These are phyloP conservation scores for Conops quadrifasciatus DNA, from an alignment of 2,888 invertebrate genomes.

Conservation along the genomic window DNA sequence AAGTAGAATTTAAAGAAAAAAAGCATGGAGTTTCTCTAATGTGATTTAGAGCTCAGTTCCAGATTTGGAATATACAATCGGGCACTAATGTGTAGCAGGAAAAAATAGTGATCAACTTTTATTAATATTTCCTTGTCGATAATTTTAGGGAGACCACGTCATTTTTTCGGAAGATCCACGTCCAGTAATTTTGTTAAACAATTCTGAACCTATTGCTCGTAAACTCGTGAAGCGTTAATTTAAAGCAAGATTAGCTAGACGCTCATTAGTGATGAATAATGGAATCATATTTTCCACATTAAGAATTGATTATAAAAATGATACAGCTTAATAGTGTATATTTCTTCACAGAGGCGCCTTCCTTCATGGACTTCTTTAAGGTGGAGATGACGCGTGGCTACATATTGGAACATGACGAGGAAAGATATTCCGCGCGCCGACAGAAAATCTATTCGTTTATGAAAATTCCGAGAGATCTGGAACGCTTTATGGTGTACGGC, in stretches of 20 bases:
- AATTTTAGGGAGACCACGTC: no score
- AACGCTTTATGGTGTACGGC: slow-evolving; percentile 92
- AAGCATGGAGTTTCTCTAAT: neutral
- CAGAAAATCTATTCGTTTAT: slow-evolving; percentile 97
- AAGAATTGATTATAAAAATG: neutral
- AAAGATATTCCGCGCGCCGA: slow-evolving; percentile 89
- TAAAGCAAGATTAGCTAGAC: neutral
- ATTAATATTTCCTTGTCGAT: no score
- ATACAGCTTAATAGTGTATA: no score
- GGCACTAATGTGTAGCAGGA: no score
- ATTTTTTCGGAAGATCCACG: no score
- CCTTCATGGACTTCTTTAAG: slow-evolving; percentile 75
- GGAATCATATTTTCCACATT: neutral
- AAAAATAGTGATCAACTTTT: no score
- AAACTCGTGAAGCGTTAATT: neutral
- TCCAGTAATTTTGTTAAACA: no score
- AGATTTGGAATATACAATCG: no score
- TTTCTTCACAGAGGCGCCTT: slow-evolving; percentile 44
- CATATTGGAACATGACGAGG: slow-evolving; percentile 93
- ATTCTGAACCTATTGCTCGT: no score
- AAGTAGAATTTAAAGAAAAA: no score
- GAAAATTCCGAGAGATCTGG: slow-evolving; percentile 91
- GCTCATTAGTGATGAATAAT: slow-evolving; percentile 1
- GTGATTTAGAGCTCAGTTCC: neutral
- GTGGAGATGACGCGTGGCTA: slow-evolving; percentile 93